A percentile compares a stretch with the other conserved stretches of the same genome.
Evolutionary conservation across 2,797 vertebrate species (phyloP).

Genomic region (Syndactyla subalaris): DNA sequence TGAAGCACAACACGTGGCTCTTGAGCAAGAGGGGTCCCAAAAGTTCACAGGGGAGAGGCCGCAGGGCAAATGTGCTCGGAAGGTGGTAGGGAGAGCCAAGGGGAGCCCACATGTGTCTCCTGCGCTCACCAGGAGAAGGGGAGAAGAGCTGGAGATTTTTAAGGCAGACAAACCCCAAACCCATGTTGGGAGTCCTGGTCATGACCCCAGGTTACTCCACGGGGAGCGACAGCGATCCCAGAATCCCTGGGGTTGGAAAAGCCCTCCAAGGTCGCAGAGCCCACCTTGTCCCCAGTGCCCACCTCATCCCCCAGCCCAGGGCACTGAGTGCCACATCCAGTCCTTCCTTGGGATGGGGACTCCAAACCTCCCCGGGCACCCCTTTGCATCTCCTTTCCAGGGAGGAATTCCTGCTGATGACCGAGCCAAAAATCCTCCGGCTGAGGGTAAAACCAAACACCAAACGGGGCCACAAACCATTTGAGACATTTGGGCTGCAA

Average conservation of each 20-base stretch:
- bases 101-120: neutral
- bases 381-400: neutral
- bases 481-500: neutral
- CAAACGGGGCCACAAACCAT: neutral
- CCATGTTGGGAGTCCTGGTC: neutral
- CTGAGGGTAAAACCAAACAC: neutral
- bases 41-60: neutral
- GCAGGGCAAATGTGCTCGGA: accelerated
- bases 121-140: neutral
- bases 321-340: neutral
- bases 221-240: neutral
- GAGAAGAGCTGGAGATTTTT: neutral
- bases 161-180: neutral
- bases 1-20: neutral
- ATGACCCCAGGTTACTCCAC: accelerated
- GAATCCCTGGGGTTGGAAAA: neutral
- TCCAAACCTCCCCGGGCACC: neutral
- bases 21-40: neutral
- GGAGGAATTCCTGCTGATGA: neutral
- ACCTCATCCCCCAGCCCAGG: neutral
- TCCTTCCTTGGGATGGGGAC: neutral
- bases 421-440: neutral
- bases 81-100: neutral
- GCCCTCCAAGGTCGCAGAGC: neutral
- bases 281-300: neutral